Percentiles rank a stretch among this genome's conserved stretches.
phyloP scores from a whole-genome alignment of 1,140 invertebrate species.

The Scaptodrosophila lebanonensis region DNA sequence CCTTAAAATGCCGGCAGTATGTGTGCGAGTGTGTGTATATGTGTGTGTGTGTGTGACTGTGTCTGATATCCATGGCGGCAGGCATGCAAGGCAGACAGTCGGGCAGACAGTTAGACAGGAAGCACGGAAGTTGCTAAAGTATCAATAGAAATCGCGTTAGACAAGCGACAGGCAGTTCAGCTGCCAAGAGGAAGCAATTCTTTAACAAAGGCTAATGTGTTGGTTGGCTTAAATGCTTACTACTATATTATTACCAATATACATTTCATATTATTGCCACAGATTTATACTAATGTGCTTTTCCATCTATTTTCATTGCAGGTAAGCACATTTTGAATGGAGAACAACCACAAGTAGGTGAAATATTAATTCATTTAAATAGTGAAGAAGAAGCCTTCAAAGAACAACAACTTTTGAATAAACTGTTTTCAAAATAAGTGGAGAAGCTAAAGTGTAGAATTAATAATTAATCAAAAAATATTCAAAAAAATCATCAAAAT shows the following conservation, averaged over 20 bases:
- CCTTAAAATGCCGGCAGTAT: constrained; percentile 61
- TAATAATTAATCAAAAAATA: too few relatives aligned
- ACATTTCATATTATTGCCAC: neutral
- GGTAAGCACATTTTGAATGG: constrained; percentile 35
- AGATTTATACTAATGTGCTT: neutral
- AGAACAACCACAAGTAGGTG: too few relatives aligned
- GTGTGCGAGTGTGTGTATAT: constrained; percentile 53
- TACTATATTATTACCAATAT: neutral
- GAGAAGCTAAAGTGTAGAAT: too few relatives aligned
- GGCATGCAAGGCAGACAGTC: constrained; percentile 1
- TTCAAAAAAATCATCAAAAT: too few relatives aligned
- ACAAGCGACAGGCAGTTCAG: constrained; percentile 15
- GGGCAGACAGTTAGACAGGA: constrained; percentile 7
- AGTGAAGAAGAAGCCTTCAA: too few relatives aligned
- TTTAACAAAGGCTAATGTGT: neutral
- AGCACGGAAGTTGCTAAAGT: constrained; percentile 19
- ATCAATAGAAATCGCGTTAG: constrained; percentile 38
- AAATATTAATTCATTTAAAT: too few relatives aligned
- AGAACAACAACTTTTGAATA: too few relatives aligned
- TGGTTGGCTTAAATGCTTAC: neutral
- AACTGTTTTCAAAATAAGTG: too few relatives aligned
- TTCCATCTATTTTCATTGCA: constrained; percentile 31
- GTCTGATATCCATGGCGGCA: constrained; percentile 68
- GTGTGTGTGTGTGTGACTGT: constrained; percentile 27
- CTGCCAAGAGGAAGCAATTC: constrained; percentile 16